phyloP scores from a whole-genome alignment of 1,140 invertebrate genomes.

The Araneus ventricosus region DNA sequence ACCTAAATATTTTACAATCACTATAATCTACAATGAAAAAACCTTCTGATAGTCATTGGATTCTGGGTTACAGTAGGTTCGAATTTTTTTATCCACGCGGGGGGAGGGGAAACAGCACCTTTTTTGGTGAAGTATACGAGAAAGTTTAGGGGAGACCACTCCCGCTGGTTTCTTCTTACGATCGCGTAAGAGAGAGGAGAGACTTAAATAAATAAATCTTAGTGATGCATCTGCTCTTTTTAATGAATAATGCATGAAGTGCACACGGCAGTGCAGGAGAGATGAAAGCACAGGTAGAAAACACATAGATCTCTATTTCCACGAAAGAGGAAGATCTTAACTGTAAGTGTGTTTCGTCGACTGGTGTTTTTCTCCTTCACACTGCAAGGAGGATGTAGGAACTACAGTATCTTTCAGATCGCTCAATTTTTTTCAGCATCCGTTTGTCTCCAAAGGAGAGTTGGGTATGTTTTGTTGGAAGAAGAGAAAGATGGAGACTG shows the following conservation, averaged over 20 bases:
- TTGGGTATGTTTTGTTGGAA: background rate
- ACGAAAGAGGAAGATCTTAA: background rate
- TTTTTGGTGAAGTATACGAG: too few relatives aligned
- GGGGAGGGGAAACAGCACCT: too few relatives aligned
- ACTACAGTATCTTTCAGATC: background rate
- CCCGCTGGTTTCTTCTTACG: too few relatives aligned
- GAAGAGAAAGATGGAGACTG: background rate
- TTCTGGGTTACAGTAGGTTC: too few relatives aligned
- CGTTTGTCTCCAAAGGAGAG: background rate
- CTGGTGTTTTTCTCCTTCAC: background rate
- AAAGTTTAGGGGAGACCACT: too few relatives aligned
- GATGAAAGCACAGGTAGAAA: background rate
- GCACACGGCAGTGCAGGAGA: background rate
- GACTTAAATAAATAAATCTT: too few relatives aligned
- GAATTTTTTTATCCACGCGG: too few relatives aligned
- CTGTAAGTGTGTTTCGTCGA: background rate
- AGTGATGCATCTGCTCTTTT: background rate
- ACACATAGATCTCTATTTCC: background rate
- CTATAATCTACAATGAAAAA: too few relatives aligned
- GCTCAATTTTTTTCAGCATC: background rate
- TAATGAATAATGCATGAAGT: background rate
- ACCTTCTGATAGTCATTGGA: too few relatives aligned
- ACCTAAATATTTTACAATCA: too few relatives aligned
- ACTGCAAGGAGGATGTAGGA: background rate
- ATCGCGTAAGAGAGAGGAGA: too few relatives aligned